Base-by-base conservation (phyloP, 2,888 invertebrate genomes). In the Cyclophora punctaria region DNA sequence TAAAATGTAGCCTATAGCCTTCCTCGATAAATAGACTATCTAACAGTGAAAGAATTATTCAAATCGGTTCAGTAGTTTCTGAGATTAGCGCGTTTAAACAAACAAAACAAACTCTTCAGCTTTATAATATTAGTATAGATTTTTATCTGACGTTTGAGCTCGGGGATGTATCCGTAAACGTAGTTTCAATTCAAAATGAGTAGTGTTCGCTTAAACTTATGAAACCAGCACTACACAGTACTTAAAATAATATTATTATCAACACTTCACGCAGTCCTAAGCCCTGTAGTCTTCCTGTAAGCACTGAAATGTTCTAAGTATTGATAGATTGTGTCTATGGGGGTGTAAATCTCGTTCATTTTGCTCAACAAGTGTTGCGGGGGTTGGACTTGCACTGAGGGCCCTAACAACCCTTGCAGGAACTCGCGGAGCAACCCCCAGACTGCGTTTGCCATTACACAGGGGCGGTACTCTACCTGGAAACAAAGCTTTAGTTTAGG, bases 351-450 rank as follows among this genome's bases (percentile, higher is more conserved):
- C 48, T 95, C 95, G 70, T 94, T 95, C 92, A 95, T 93, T 57
- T 93, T 90, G 62, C 90, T 92, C 71, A 93, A 85, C 0, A 95
- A 84, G 70, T 93, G 95, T 62, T 92, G 90, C 4, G 96, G 94
- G 1, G 94, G 93, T 55, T 93, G 91, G 56, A 93, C 92, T 1
- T 93, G 91, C 0, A 95, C 92, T 2, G 91, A 85, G 2, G 93
- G 92, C 0, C 97, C 98, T 2, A 98, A 89, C 63, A 98, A 93
- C 7, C 97, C 96, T 79, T 97, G 96, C 48, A 97, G 88, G 74
- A 98, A 96, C 83, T 98, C 98, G 47, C 96, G 91, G 69, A 98
- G 91, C 52, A 98, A 90, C 57, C 96, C 95, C 96, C 97, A 98
- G 56, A 97, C 97, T 60, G 94, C 94, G 35, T 92, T 93, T 0